phyloP scores from a whole-genome alignment of 2,888 invertebrate species.

The Rhagonycha fulva region DNA sequence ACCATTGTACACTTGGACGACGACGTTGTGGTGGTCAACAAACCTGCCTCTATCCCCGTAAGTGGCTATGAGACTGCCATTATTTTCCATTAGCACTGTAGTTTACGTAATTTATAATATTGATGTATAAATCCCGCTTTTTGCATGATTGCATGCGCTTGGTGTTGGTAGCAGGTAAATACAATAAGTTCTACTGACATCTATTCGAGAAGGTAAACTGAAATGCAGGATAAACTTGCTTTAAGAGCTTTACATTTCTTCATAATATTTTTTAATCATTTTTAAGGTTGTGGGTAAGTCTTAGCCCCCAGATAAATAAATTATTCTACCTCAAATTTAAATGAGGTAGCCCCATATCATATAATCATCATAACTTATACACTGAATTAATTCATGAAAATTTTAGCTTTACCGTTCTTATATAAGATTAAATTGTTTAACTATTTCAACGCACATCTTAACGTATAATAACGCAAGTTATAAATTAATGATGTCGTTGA shows the following conservation, averaged over 20 bases:
- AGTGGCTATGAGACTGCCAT: slow-evolving; percentile 88
- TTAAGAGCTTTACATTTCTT: neutral
- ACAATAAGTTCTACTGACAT: neutral
- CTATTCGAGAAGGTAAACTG: neutral
- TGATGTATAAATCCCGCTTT: neutral
- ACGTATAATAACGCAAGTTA: neutral
- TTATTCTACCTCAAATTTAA: neutral
- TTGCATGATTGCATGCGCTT: neutral
- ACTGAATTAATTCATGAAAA: too few relatives aligned
- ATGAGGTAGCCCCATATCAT: too few relatives aligned
- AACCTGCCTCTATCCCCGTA: slow-evolving; percentile 99
- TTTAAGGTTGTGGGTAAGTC: neutral
- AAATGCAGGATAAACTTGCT: neutral
- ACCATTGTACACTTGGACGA: slow-evolving; percentile 97
- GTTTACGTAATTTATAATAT: neutral
- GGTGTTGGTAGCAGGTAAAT: neutral
- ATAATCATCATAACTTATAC: too few relatives aligned
- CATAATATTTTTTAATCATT: neutral
- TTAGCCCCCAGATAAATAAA: neutral
- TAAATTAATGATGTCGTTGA: neutral
- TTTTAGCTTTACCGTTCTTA: too few relatives aligned
- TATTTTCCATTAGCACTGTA: slow-evolving; percentile 24
- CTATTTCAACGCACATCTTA: neutral
- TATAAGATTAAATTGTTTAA: neutral
- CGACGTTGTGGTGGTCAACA: slow-evolving; percentile 99